Percentiles rank a stretch among this genome's conserved stretches.
These are phyloP conservation scores for Leptinotarsa defecta DNA, from an alignment of 1,140 invertebrate genomes.

Conservation along the genomic window DNA sequence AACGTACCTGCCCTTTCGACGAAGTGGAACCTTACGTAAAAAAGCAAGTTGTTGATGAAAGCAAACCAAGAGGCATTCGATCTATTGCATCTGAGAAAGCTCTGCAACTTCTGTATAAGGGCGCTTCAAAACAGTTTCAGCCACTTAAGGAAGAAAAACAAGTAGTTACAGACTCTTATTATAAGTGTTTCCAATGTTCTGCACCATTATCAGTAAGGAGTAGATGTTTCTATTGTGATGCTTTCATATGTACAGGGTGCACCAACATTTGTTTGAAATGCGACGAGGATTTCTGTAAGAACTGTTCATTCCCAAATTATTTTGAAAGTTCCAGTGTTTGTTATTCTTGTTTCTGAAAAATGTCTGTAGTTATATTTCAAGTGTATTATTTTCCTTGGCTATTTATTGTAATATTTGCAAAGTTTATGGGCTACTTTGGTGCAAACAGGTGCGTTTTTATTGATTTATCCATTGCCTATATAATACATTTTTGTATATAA, in stretches of 20 bases:
- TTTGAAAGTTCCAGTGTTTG: background rate
- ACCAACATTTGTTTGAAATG: slow-evolving; percentile 10
- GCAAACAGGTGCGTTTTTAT: no score
- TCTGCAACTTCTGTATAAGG: slow-evolving; percentile 21
- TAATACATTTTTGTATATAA: no score
- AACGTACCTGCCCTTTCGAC: slow-evolving; percentile 21
- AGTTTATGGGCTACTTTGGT: no score
- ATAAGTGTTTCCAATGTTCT: slow-evolving; percentile 20
- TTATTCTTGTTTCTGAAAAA: slow-evolving; percentile 26
- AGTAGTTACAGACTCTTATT: background rate
- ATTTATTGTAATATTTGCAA: no score
- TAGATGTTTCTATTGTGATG: slow-evolving; percentile 24
- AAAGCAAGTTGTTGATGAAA: slow-evolving; percentile 9
- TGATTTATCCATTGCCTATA: no score
- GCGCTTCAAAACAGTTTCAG: slow-evolving; percentile 20
- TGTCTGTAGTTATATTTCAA: no score
- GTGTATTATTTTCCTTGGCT: no score
- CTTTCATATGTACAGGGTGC: slow-evolving; percentile 17
- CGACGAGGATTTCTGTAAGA: slow-evolving; percentile 27
- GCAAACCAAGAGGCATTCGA: slow-evolving; percentile 12
- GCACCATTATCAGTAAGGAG: slow-evolving; percentile 1
- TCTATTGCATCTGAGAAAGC: slow-evolving; percentile 24
- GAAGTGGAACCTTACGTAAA: slow-evolving; percentile 18
- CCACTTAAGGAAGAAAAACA: background rate
- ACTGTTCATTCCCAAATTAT: slow-evolving; percentile 25